Percentiles rank a stretch among this genome's conserved stretches.
Conservation (phyloP, 2,888 invertebrate species). For the Argyra leucocephala region DNA sequence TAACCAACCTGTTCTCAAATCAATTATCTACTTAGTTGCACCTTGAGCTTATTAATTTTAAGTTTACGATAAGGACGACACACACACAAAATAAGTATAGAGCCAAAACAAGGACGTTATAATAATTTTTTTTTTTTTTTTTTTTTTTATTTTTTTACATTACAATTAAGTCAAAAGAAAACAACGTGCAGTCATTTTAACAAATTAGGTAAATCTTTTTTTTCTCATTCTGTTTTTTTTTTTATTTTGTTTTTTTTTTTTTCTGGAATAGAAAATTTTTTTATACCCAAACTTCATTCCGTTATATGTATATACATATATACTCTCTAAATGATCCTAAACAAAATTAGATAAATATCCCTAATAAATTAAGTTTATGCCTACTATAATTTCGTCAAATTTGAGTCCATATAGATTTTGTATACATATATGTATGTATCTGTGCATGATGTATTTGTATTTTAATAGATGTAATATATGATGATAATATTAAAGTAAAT, state of each 20-base stretch:
- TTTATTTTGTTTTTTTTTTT: too few relatives aligned
- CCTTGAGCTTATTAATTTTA: slow-evolving; percentile 2
- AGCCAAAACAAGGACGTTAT: neutral
- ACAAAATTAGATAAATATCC: neutral
- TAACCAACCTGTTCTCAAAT: slow-evolving; percentile 16
- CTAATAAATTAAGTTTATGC: neutral
- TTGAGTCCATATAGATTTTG: neutral
- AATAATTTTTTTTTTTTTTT: too few relatives aligned
- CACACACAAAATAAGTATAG: neutral
- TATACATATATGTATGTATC: neutral
- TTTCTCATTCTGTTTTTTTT: too few relatives aligned
- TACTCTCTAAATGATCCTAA: neutral
- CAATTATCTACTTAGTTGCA: slow-evolving; percentile 7
- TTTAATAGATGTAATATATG: too few relatives aligned
- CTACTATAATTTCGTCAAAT: neutral
- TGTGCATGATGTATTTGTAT: too few relatives aligned
- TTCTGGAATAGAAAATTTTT: neutral
- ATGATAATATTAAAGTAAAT: too few relatives aligned
- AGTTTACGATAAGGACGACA: neutral
- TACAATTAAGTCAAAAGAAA: neutral
- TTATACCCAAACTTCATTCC: too few relatives aligned
- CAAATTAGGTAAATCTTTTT: neutral
- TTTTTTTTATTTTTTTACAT: too few relatives aligned
- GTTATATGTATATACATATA: too few relatives aligned
- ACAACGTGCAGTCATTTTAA: neutral